phyloP scores from a whole-genome alignment of 2,888 invertebrate genomes.

The Orgyia antiqua region DNA sequence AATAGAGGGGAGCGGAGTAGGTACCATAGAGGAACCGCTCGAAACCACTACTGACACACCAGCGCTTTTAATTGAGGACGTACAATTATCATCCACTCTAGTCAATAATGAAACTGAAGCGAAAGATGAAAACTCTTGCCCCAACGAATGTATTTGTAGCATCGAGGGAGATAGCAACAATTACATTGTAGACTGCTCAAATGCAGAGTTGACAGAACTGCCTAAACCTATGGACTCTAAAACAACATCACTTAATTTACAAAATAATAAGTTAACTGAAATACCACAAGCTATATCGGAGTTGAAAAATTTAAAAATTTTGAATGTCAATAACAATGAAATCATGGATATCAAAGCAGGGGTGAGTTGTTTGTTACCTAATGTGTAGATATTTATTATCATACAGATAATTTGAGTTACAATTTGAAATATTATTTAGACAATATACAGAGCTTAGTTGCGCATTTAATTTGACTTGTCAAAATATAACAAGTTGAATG shows the following conservation, averaged over 20 bases:
- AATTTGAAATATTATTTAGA: no score
- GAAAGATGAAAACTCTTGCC: slow-evolving; percentile 38
- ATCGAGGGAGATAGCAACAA: slow-evolving; percentile 46
- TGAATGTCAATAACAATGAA: slow-evolving; percentile 55
- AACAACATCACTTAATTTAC: slow-evolving; percentile 55
- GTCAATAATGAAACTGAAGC: slow-evolving; percentile 22
- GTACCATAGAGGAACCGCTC: slow-evolving; percentile 38
- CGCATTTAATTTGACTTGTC: no score
- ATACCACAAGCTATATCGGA: slow-evolving; percentile 55
- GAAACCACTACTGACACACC: slow-evolving; percentile 20
- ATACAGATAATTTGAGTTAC: no score
- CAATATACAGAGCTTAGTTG: no score
- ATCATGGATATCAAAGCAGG: slow-evolving; percentile 56
- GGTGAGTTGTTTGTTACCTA: slow-evolving; percentile 38
- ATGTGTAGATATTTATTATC: no score
- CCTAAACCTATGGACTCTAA: slow-evolving; percentile 56
- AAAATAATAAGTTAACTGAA: slow-evolving; percentile 60
- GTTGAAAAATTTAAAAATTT: slow-evolving; percentile 50
- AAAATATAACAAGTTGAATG: no score
- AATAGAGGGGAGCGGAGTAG: slow-evolving; percentile 55
- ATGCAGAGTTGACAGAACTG: slow-evolving; percentile 64
- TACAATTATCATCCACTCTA: slow-evolving; percentile 28
- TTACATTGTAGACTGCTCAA: slow-evolving; percentile 67
- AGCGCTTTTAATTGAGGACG: slow-evolving; percentile 41
- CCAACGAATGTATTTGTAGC: slow-evolving; percentile 54